Conservation (phyloP, 2,113 vertebrate species). For the Trematomus loennbergii region DNA sequence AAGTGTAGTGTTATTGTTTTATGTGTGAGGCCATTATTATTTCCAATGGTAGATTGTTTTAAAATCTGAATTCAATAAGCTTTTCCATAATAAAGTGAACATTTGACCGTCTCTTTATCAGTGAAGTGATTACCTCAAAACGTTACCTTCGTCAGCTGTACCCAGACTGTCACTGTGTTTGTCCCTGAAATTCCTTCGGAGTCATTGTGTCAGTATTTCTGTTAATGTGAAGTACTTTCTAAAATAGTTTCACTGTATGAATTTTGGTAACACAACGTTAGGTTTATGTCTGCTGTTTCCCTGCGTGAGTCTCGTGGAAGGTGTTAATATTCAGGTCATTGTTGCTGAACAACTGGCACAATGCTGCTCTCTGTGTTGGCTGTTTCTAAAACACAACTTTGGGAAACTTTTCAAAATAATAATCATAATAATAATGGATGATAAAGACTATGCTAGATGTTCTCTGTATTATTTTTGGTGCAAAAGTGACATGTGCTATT, state of each 20-base stretch:
- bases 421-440: slow-evolving; percentile 34
- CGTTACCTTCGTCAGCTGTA: slow-evolving; percentile 22
- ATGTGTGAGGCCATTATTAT: slow-evolving; percentile 23
- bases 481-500: slow-evolving; percentile 69
- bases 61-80: slow-evolving; percentile 2
- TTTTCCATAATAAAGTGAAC: slow-evolving; percentile 37
- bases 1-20: slow-evolving; percentile 57
- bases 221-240: slow-evolving; percentile 39
- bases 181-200: slow-evolving; percentile 27
- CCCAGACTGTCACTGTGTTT: slow-evolving; percentile 32
- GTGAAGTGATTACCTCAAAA: slow-evolving; percentile 68
- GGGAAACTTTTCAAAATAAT: slow-evolving; percentile 24
- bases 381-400: slow-evolving; percentile 50
- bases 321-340: slow-evolving; percentile 62
- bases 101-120: slow-evolving; percentile 24
- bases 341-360: slow-evolving; percentile 58
- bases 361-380: slow-evolving; percentile 57
- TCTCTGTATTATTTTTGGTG: slow-evolving; percentile 71
- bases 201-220: slow-evolving; percentile 56
- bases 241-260: slow-evolving; percentile 34
- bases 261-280: slow-evolving; percentile 45
- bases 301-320: slow-evolving; percentile 54
- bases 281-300: slow-evolving; percentile 39
- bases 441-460: slow-evolving; percentile 65
- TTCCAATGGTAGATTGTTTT: slow-evolving; percentile 39